Base-by-base conservation (phyloP, 2,797 vertebrate genomes). In the Gorsachius magnificus region DNA sequence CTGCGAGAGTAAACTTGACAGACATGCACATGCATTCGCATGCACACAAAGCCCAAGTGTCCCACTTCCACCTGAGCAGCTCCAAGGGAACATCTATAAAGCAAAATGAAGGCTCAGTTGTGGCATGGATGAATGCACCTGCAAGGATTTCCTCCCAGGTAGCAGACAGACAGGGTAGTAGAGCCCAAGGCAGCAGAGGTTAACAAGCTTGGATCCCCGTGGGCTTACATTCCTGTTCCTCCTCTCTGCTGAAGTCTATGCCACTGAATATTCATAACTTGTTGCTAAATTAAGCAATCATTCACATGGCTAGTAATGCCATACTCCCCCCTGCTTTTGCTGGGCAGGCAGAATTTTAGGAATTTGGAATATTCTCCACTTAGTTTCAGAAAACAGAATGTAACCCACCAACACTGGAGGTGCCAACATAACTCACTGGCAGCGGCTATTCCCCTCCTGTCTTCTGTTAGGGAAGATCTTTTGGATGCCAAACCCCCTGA, bases 61-160 rank as follows among this genome's bases (percentile, higher is more conserved):
- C 95, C 95, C 95, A 71, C 89, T 96, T 96, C 85, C 94, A 91
- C 91, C 35, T 64, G 94, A 93, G 96, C 89, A 66, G 87, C 85
- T 96, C 85, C 58, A 24, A 35, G n/a, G 82, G 91, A 90, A 79
- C 87, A 72, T 26, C 35, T 10, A 28, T 3, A 36, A 16, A 69
- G 87, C 71, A 29, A 18, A 58, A 53, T 0, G 8, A 61, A 80
- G 92, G 89, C 1, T 84, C 78, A 35, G 83, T 0, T 60, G 69
- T 46, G 69, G 14, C 79, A 81, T 1, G 83, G 91, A 58, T 82
- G 93, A 66, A 13, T 22, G 66, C 93, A 81, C 58, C 54, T 65
- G 24, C 72, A n/a, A 16, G 0, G 0, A 21, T 43, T 72, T 38
- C 80, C 89, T 65, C 5, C 79, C 91, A 93, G 93, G 94, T 69